Evolutionary conservation across 2,797 vertebrate species (phyloP).

Genomic region (Passerculus sandwichensis): DNA sequence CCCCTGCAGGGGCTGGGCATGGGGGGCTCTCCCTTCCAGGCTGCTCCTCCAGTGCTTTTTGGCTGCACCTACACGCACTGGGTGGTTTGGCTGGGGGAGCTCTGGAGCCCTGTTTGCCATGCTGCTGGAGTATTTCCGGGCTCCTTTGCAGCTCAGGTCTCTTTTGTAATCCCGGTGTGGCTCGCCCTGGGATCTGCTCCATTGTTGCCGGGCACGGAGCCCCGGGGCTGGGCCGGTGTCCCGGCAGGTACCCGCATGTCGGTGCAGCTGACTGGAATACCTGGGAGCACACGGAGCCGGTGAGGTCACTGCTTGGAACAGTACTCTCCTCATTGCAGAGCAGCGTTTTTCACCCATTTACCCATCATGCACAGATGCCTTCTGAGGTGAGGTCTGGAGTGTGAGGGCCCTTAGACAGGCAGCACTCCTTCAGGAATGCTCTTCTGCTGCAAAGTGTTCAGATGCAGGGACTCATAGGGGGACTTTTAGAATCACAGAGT

Average conservation of each 20-base stretch:
- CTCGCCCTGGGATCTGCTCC: rapidly evolving
- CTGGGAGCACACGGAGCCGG: background rate
- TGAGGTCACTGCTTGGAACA: background rate
- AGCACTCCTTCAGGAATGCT: background rate
- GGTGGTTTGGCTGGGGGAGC: background rate
- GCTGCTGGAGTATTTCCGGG: background rate
- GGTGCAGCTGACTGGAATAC: background rate
- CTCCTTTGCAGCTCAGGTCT: background rate
- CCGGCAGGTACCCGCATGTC: background rate
- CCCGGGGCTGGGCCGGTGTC: background rate
- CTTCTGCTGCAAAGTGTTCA: background rate
- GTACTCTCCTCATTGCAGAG: background rate
- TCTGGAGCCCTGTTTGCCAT: background rate
- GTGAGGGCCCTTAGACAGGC: rapidly evolving
- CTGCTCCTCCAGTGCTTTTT: background rate
- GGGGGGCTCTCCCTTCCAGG: background rate
- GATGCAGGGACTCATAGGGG: background rate
- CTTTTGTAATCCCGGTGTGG: background rate
- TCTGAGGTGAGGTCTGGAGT: background rate
- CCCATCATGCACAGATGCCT: background rate
- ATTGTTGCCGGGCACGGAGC: background rate
- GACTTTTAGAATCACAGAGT: background rate
- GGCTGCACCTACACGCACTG: rapidly evolving
- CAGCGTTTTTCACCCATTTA: background rate
- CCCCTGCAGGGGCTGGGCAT: background rate